These are phyloP conservation scores for Polia nebulosa DNA, from an alignment of 2,888 invertebrate species.

Conservation along the genomic window DNA sequence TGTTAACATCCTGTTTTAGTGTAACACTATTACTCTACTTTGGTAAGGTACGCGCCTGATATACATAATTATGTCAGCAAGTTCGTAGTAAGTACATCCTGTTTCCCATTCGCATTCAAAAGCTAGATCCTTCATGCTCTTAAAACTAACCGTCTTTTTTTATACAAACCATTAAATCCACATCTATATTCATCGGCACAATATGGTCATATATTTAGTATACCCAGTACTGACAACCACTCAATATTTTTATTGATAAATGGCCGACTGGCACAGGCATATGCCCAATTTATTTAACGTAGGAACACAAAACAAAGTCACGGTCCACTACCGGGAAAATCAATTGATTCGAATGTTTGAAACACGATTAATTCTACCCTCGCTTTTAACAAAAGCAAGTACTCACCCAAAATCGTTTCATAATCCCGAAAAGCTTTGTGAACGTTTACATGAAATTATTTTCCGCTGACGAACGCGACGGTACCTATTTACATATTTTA, in stretches of 20 bases:
- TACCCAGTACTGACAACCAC: conserved; percentile 54
- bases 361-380: conserved; percentile 55
- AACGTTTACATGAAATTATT: conserved; percentile 49
- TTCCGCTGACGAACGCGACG: conserved; percentile 22
- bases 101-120: too few relatives aligned
- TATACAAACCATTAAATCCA: background rate
- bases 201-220: conserved; percentile 20
- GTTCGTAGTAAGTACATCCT: too few relatives aligned
- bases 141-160: background rate
- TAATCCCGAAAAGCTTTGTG: conserved; percentile 45
- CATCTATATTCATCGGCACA: conserved; percentile 24
- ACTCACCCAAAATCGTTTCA: conserved; percentile 37
- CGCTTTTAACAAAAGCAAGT: conserved; percentile 44
- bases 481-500: conserved; percentile 52
- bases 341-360: conserved; percentile 60
- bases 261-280: conserved; percentile 50
- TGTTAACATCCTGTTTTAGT: background rate
- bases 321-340: conserved; percentile 53
- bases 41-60: too few relatives aligned
- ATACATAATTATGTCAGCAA: too few relatives aligned
- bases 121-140: too few relatives aligned
- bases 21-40: too few relatives aligned
- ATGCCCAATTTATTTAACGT: conserved; percentile 58
- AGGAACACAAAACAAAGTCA: conserved; percentile 59
- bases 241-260: conserved; percentile 64